Conservation (phyloP, 2,797 vertebrate genomes). For the Hoplostethus atlanticus region DNA sequence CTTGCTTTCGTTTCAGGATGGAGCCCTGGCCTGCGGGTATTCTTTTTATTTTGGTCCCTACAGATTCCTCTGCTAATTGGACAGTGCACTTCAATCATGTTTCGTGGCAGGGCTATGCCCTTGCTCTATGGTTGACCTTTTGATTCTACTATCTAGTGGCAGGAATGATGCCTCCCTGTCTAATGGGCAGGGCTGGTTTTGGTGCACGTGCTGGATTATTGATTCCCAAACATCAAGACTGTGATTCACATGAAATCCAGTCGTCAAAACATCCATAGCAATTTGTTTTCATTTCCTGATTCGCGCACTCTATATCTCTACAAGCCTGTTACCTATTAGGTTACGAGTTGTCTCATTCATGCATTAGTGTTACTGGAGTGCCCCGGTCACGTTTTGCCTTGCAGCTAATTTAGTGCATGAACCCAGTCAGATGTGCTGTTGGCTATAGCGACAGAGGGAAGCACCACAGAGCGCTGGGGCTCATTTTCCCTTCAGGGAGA, state of each 20-base stretch:
- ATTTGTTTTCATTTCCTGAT: conserved; percentile 12
- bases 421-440: conserved; percentile 54
- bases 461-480: conserved; percentile 51
- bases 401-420: conserved; percentile 39
- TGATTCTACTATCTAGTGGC: conserved; percentile 16
- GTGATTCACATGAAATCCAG: background rate
- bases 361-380: background rate
- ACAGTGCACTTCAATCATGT: conserved; percentile 26
- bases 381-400: conserved; percentile 11
- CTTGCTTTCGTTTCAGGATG: conserved; percentile 46
- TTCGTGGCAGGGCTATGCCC: background rate
- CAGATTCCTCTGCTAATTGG: conserved; percentile 35
- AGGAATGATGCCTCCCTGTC: conserved; percentile 13
- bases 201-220: conserved; percentile 15
- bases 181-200: conserved; percentile 14
- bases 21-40: conserved; percentile 24
- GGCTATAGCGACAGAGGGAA: conserved; percentile 58
- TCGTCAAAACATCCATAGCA: background rate
- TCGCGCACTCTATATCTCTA: background rate
- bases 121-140: conserved; percentile 2
- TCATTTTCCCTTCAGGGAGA: conserved; percentile 47
- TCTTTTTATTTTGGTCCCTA: conserved; percentile 17
- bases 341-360: conserved; percentile 21
- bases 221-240: conserved; percentile 18
- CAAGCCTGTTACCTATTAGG: background rate